Base-by-base conservation (phyloP, 2,797 vertebrate species). In the Spinibarbus caldwelli region DNA sequence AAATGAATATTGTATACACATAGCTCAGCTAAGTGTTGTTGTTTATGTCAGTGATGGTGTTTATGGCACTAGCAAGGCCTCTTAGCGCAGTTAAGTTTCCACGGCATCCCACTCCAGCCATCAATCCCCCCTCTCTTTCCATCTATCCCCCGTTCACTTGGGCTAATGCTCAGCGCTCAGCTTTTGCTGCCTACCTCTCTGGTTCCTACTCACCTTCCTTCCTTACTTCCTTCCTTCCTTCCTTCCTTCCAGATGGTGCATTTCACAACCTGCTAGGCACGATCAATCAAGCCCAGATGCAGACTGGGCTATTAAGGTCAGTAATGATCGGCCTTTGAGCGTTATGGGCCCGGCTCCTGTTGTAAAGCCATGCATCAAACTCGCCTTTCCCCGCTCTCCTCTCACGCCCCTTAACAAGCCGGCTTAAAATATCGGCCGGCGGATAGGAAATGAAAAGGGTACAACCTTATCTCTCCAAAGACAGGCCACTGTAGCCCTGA, bases 381-480 rank as follows among this genome's bases (percentile, higher is more conserved):
- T 92, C 67, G 83, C 94, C 94, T 94, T 94, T 91, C 90, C 41
- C 91, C 93, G 89, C 93, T 94, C 93, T 93, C 92, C 93, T 93
- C 90, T 94, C 92, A 92, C 91, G 93, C 95, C 86, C 96, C 96
- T 96, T 85, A 96, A 89, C 93, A 93, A 93, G 75, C 91, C 34
- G 73, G 95, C 95, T 96, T 97, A 95, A 98, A 97, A 96, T 97
- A 97, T 94, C 92, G 95, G 95, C 96, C 95, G 94, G 95, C 93
- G 96, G 96, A 96, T 95, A 95, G 93, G 94, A 96, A 95, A 97
- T 97, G 97, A 97, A 98, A 97, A 97, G 97, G 96, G 95, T 96
- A 96, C 96, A 96, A 96, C 96, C 96, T 97, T 97, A 95, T 97
- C 97, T 97, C 96, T 97, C 97, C 95, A 92, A 95, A 96, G 97